phyloP scores from a whole-genome alignment of 1,140 invertebrate genomes.

The Amphibalanus amphitrite region DNA sequence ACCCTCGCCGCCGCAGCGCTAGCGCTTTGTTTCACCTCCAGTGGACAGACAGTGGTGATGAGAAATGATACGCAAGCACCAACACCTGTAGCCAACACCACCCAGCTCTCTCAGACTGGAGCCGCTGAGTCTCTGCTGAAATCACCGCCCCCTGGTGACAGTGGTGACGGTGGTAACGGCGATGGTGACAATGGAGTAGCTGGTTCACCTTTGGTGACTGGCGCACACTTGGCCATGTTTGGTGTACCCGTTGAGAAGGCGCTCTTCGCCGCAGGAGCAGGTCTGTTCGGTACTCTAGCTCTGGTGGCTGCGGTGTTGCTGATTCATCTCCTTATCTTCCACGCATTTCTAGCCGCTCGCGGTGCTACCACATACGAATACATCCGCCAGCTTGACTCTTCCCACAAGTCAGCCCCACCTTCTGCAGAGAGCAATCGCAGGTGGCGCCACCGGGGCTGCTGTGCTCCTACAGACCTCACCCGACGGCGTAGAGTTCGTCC shows the following conservation, averaged over 20 bases:
- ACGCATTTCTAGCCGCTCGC: conserved; percentile 23
- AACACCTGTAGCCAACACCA: no score
- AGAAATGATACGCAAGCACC: no score
- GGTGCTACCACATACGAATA: not conserved
- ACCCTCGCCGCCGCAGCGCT: conserved; percentile 48
- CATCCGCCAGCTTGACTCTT: not conserved
- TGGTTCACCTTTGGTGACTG: no score
- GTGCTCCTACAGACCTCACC: not conserved
- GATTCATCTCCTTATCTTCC: conserved; percentile 73
- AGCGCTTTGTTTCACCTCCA: conserved; percentile 25
- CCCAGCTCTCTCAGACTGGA: no score
- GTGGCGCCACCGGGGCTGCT: not conserved
- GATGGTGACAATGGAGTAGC: not conserved
- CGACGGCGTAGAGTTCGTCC: not conserved
- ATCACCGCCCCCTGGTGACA: not conserved
- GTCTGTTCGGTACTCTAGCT: conserved; percentile 35
- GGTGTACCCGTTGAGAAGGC: conserved; percentile 21
- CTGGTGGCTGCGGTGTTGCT: conserved; percentile 56
- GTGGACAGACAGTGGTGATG: no score
- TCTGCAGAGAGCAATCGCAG: not conserved
- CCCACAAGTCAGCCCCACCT: not conserved
- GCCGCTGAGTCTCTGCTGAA: no score
- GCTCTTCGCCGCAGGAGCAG: conserved; percentile 25
- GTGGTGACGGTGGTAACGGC: no score
- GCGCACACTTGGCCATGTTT: conserved; percentile 16